Percentiles rank a stretch among this genome's conserved stretches.
Conservation (phyloP, 2,888 invertebrate genomes). For the Trissolcus japonicus region DNA sequence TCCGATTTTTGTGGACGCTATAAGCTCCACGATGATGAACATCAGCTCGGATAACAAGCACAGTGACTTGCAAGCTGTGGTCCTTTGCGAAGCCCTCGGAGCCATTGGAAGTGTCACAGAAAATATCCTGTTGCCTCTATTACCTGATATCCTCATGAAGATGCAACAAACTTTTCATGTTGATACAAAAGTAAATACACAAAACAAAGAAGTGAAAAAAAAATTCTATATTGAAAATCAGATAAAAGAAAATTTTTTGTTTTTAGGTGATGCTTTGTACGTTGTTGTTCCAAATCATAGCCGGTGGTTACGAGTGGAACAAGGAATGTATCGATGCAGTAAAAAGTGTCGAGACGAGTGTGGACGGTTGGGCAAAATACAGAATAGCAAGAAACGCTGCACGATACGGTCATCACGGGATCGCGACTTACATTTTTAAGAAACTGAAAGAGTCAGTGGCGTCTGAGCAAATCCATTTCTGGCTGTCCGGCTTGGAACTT, state of each 20-base stretch:
- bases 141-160: slow-evolving; percentile 78
- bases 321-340: slow-evolving; percentile 79
- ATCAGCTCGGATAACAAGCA: slow-evolving; percentile 65
- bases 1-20: slow-evolving; percentile 81
- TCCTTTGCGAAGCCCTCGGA: slow-evolving; percentile 85
- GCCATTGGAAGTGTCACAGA: slow-evolving; percentile 82
- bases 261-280: slow-evolving; percentile 85
- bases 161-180: slow-evolving; percentile 74
- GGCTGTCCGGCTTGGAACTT: slow-evolving; percentile 88
- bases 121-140: slow-evolving; percentile 79
- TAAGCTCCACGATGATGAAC: slow-evolving; percentile 78
- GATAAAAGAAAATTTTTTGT: slow-evolving; percentile 5
- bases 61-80: slow-evolving; percentile 73
- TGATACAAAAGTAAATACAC: slow-evolving; percentile 70
- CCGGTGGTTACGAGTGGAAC: slow-evolving; percentile 84
- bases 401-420: slow-evolving; percentile 87
- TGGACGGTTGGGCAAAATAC: slow-evolving; percentile 90
- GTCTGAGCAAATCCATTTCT: slow-evolving; percentile 92
- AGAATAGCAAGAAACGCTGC: slow-evolving; percentile 91
- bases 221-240: not conserved
- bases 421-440: slow-evolving; percentile 82
- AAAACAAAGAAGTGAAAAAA: no score
- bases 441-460: slow-evolving; percentile 84
- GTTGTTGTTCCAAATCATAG: slow-evolving; percentile 87
- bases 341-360: slow-evolving; percentile 78